Conservation (phyloP, 2,113 vertebrate species). For the Dromas ardeola region DNA sequence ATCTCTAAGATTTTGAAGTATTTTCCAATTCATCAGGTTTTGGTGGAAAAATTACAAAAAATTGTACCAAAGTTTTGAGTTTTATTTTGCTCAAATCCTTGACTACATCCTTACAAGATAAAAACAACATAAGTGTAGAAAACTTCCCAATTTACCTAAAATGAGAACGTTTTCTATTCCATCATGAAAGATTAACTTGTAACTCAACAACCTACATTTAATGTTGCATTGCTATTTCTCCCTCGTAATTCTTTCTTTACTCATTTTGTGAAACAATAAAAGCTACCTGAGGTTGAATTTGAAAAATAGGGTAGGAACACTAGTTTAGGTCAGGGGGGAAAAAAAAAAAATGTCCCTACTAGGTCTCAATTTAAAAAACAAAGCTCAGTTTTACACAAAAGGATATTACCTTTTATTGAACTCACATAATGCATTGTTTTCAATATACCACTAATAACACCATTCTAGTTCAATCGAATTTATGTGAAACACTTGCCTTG, state of each 20-base stretch:
- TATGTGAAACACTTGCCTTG: not conserved
- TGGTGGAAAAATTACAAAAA: not conserved
- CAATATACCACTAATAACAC: not conserved
- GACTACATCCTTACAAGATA: not conserved
- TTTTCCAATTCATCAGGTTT: not conserved
- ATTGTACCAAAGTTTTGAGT: not conserved
- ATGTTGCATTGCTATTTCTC: not conserved
- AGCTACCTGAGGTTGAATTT: not conserved
- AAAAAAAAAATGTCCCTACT: too few species aligned
- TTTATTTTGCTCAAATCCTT: not conserved
- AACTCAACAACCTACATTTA: not conserved
- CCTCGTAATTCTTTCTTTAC: not conserved
- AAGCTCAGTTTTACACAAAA: not conserved
- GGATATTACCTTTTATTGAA: not conserved
- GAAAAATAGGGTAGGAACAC: not conserved
- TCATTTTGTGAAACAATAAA: not conserved
- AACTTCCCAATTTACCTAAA: not conserved
- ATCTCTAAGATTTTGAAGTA: not conserved
- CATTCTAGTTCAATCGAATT: not conserved
- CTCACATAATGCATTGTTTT: not conserved
- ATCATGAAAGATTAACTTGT: not conserved
- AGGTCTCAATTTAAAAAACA: not conserved
- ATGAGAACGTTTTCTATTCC: not conserved
- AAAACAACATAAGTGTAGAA: not conserved
- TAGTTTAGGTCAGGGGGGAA: not conserved